Percentiles rank a stretch among this genome's conserved stretches.
Conservation (phyloP, 2,797 vertebrate species). For the Melopsittacus undulatus region DNA sequence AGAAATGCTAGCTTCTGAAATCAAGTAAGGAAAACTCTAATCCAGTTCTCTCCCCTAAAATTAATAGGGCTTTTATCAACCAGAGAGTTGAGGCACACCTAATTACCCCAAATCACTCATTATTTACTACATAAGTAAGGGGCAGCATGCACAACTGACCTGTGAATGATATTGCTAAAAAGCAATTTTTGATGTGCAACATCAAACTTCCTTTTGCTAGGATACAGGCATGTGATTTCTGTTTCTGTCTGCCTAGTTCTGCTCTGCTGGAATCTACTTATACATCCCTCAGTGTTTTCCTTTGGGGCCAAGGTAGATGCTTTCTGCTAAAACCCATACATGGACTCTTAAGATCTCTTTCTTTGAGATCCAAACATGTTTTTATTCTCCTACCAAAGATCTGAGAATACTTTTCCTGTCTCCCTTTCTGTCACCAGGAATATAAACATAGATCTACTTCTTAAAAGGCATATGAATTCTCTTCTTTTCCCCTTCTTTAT, state of each 20-base stretch:
- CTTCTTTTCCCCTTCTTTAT: not conserved
- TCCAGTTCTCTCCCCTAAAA: not conserved
- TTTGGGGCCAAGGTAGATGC: not conserved
- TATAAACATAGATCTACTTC: not conserved
- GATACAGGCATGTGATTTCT: not conserved
- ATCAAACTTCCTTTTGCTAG: not conserved
- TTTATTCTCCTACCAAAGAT: not conserved
- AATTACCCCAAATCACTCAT: not conserved
- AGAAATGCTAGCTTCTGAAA: not conserved
- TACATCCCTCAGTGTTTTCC: not conserved
- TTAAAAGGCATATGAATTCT: not conserved
- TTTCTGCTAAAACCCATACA: not conserved
- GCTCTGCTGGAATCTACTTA: not conserved
- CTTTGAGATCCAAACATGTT: not conserved
- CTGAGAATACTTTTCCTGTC: not conserved
- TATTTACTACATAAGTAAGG: not conserved
- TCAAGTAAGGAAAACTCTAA: not conserved
- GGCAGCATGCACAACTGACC: not conserved
- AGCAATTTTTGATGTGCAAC: not conserved
- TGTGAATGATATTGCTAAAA: not conserved
- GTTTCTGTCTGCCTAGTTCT: not conserved
- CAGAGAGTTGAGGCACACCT: not conserved
- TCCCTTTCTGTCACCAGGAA: not conserved
- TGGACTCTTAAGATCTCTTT: not conserved
- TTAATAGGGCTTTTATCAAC: not conserved